Evolutionary conservation across 2,888 invertebrate species (phyloP).

Genomic region (Drosophila falleni): DNA sequence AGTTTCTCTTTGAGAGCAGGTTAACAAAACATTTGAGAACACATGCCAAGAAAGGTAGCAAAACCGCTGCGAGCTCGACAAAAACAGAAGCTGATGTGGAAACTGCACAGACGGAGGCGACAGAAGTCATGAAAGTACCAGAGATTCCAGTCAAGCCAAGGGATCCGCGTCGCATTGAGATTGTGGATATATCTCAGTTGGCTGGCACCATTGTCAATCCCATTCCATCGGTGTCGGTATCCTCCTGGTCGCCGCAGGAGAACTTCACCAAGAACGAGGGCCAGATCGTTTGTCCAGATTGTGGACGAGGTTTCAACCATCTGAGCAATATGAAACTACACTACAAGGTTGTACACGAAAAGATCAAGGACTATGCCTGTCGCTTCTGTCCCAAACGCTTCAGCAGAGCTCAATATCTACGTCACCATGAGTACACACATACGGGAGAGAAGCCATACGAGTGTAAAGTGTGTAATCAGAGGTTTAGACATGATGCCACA

Average conservation of each 20-base stretch:
- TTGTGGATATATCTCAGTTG: conserved; percentile 79
- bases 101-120: not conserved
- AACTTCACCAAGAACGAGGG: conserved; percentile 84
- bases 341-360: conserved; percentile 82
- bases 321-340: conserved; percentile 82
- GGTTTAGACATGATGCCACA: conserved; percentile 82
- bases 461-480: conserved; percentile 78
- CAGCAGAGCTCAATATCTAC: conserved; percentile 83
- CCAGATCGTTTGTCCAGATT: conserved; percentile 82
- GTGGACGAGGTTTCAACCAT: conserved; percentile 82
- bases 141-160: conserved; percentile 58
- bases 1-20: conserved; percentile 81
- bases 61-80: conserved; percentile 21
- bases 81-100: not conserved
- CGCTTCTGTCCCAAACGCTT: conserved; percentile 83
- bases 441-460: conserved; percentile 84
- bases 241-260: conserved; percentile 82
- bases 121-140: not conserved
- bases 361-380: conserved; percentile 83
- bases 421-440: conserved; percentile 84
- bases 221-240: conserved; percentile 79
- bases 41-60: conserved; percentile 77
- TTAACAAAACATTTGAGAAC: conserved; percentile 81
- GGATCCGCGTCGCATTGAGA: conserved; percentile 76
- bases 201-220: conserved; percentile 82